phyloP scores from a whole-genome alignment of 2,888 invertebrate genomes.

The Netelia virgata region DNA sequence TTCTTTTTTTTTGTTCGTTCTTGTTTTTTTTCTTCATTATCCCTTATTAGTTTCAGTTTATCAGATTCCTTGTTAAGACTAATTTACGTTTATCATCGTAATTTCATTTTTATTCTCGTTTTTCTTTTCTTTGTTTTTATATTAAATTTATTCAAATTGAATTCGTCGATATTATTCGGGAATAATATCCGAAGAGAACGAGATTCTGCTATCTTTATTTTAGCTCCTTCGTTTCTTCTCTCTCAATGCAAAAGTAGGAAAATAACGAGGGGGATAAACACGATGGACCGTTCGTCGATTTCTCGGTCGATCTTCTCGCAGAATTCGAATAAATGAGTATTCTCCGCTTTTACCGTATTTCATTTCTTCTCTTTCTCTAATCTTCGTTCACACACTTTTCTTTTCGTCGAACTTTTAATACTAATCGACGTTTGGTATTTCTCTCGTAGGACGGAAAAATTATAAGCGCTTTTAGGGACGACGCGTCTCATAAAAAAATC shows the following conservation, averaged over 20 bases:
- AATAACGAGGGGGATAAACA: conserved; percentile 74
- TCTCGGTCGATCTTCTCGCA: conserved; percentile 23
- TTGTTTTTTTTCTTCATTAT: conserved; percentile 41
- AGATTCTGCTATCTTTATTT: not conserved
- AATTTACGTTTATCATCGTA: conserved; percentile 69
- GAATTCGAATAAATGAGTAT: conserved; percentile 35
- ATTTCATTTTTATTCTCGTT: conserved; percentile 22
- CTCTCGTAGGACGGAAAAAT: conserved; percentile 71
- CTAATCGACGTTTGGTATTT: conserved; percentile 58
- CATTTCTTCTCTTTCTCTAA: too few species aligned
- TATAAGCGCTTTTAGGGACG: conserved; percentile 56
- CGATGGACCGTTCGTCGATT: conserved; percentile 57
- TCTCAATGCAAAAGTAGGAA: conserved; percentile 80
- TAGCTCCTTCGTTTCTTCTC: conserved; percentile 60
- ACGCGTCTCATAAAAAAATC: conserved; percentile 30
- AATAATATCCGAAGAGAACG: too few species aligned
- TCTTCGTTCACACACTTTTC: not conserved
- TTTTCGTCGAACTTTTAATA: conserved; percentile 38
- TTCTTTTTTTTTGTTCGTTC: conserved; percentile 17
- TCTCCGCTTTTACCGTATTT: not conserved
- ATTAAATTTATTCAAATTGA: conserved; percentile 13
- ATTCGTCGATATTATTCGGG: not conserved
- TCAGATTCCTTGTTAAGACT: conserved; percentile 70
- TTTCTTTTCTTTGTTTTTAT: conserved; percentile 60
- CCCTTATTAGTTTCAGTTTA: conserved; percentile 70